Percentiles rank a stretch among this genome's conserved stretches.
These are phyloP conservation scores for Asarcornis scutulata DNA, from an alignment of 2,113 vertebrate genomes.

Conservation along the genomic window DNA sequence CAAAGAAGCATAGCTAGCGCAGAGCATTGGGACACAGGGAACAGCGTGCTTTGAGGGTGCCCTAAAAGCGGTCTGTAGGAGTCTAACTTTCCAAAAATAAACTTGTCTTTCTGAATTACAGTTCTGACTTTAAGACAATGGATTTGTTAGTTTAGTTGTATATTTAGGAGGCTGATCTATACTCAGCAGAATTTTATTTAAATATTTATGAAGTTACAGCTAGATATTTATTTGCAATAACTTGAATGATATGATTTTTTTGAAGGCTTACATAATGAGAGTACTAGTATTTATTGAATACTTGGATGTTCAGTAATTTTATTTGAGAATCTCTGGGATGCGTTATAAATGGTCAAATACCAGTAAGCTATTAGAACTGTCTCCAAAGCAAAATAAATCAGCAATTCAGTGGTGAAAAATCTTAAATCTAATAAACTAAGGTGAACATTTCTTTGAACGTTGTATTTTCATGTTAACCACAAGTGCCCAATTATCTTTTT, in stretches of 20 bases:
- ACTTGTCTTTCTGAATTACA: background rate
- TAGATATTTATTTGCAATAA: slow-evolving; percentile 66
- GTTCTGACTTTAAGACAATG: background rate
- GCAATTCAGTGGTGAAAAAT: background rate
- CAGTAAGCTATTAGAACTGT: background rate
- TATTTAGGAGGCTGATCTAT: slow-evolving; percentile 19
- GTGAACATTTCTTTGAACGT: background rate
- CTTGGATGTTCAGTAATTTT: slow-evolving; percentile 35
- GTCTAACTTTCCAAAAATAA: background rate
- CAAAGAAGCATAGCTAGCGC: slow-evolving; percentile 13
- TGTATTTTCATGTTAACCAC: slow-evolving; percentile 1
- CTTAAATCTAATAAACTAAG: background rate
- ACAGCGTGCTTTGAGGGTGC: background rate
- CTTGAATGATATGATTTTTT: background rate
- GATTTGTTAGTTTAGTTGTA: background rate
- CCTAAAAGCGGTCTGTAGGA: background rate
- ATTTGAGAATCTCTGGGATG: slow-evolving; percentile 31
- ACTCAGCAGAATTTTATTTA: slow-evolving; percentile 46
- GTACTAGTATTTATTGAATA: slow-evolving; percentile 54
- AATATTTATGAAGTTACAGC: slow-evolving; percentile 13
- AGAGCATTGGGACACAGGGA: background rate
- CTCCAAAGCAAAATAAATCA: background rate
- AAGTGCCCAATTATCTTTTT: slow-evolving; percentile 42
- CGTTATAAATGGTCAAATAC: background rate
- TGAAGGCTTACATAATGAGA: background rate